phyloP scores from a whole-genome alignment of 2,113 vertebrate species.

The Pardalotus punctatus region DNA sequence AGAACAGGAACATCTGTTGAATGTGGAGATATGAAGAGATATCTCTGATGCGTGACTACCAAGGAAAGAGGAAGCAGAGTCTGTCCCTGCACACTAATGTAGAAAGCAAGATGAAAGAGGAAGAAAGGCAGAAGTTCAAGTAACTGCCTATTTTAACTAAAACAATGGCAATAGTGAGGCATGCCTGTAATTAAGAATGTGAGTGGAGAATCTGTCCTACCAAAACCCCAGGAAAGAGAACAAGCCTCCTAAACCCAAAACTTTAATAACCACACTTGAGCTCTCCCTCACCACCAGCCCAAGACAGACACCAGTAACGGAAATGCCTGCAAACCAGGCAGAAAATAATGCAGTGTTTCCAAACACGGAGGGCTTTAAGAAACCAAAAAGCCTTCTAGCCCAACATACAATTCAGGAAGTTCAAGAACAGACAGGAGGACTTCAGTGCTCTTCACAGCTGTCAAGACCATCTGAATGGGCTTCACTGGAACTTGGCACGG shows the following conservation, averaged over 20 bases:
- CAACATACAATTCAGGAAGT: not conserved
- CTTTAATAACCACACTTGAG: not conserved
- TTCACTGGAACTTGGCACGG: not conserved
- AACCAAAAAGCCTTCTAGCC: not conserved
- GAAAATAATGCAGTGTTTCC: not conserved
- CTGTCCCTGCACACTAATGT: not conserved
- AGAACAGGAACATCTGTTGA: not conserved
- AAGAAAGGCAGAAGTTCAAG: not conserved
- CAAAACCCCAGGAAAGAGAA: not conserved
- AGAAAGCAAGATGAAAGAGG: conserved; percentile 4
- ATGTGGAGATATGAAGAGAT: rapidly evolving
- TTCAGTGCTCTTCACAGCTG: not conserved
- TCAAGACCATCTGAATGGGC: not conserved
- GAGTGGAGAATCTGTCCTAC: not conserved
- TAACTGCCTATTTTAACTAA: not conserved
- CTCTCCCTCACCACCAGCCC: not conserved
- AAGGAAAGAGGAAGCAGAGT: conserved; percentile 4
- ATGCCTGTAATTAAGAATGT: not conserved
- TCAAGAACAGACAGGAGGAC: not conserved
- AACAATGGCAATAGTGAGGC: rapidly evolving
- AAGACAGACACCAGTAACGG: not conserved
- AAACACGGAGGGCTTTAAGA: not conserved
- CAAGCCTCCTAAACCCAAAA: not conserved
- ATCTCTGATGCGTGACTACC: not conserved
- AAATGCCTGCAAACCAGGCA: not conserved